Base-by-base conservation (phyloP, 2,797 vertebrate genomes). In the Myotis myotis region DNA sequence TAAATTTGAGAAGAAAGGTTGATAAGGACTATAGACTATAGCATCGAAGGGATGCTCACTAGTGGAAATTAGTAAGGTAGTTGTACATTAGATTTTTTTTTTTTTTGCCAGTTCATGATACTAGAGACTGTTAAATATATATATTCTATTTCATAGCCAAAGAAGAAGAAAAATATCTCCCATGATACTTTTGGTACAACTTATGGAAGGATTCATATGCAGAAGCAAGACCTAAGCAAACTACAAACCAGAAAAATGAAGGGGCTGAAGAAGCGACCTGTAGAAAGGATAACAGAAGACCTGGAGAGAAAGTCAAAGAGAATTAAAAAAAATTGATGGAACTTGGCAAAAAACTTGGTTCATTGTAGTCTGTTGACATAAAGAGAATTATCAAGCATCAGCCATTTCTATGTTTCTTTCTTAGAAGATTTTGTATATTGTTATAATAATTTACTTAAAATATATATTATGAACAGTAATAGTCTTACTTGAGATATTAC, bases 121-220 rank as follows among this genome's bases (percentile, higher is more conserved):
- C 2, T 91, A 89, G 20, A 86, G 49, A 41, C 28, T 5, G 22
- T 72, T 90, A 89, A 38, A 33, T 60, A 83, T 53, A 47, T 83
- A 55, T 76, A 47, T 82, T 92, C 64, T 95, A 38, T 80, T 28
- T 97, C 97, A 49, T 98, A 99, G 99, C 98, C 98, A 70, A 99
- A 99, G 98, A 99, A 99, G 98, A 99, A 99, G 98, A 99, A 99
- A 98, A 99, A 99, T 95, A 98, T 99, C 87, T 99, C 99, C 95
- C 99, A 99, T 0, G 98, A 99, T 96, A 98, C 96, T 49, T 99
- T 99, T 70, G 99, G 99, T 49, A 99, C 99, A 86, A 99, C 98
- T 96, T 99, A 99, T 0, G 99, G 99, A 75, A 99, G 98, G 19
- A 98, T 99, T 89, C 99, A 99, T 97, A 99, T 99, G 99, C 99